Percentiles rank a stretch among this genome's conserved stretches.
Conservation (phyloP, 2,113 vertebrate species). For the Pan paniscus region DNA sequence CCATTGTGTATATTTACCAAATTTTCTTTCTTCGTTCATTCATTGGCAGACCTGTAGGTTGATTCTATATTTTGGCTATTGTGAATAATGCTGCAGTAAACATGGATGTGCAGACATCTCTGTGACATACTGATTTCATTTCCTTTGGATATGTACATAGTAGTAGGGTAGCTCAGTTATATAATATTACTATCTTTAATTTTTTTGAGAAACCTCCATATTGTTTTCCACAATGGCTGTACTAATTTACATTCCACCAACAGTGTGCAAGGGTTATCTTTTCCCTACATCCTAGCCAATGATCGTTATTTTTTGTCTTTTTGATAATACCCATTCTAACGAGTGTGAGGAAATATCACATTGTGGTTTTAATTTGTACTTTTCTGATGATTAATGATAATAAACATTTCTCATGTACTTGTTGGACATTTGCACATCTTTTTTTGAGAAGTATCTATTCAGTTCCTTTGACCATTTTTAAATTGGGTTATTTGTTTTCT, state of each 20-base stretch:
- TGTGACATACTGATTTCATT: neutral
- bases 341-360: neutral
- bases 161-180: neutral
- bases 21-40: neutral
- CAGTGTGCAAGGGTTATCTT: neutral
- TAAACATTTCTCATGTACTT: neutral
- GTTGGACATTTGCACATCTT: neutral
- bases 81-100: neutral
- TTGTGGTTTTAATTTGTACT: neutral
- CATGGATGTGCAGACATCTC: neutral
- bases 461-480: neutral
- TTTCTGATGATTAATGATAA: neutral
- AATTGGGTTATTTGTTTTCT: neutral
- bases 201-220: neutral
- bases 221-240: neutral
- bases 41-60: neutral
- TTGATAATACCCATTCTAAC: neutral
- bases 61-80: neutral
- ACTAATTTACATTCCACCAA: neutral
- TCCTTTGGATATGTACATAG: neutral
- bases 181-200: neutral
- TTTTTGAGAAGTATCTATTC: neutral
- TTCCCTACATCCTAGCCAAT: neutral
- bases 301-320: neutral
- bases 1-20: neutral